Evolutionary conservation across 64 coral and sea anemone genomes (phyloP).

Genomic region (Catalaphyllia jardinei): DNA sequence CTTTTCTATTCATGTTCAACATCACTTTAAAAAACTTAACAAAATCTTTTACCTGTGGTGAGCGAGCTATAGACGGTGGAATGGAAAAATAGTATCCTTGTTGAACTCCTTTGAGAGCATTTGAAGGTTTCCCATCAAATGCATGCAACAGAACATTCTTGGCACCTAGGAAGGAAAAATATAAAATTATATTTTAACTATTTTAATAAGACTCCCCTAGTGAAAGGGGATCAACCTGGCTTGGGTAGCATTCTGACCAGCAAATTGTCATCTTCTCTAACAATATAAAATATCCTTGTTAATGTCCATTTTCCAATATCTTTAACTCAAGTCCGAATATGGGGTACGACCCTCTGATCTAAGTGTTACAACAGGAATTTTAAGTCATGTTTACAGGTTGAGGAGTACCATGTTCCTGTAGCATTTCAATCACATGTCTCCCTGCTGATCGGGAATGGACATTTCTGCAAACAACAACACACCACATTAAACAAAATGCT

Average conservation of each 20-base stretch:
- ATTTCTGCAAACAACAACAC: conserved; percentile 70
- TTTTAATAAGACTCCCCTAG: too few relatives aligned
- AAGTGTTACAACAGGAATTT: neutral
- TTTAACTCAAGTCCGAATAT: too few relatives aligned
- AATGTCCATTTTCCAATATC: too few relatives aligned
- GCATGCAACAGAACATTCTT: conserved; percentile 88
- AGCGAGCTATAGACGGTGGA: conserved; percentile 88
- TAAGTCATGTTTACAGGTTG: too few relatives aligned
- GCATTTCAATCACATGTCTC: conserved; percentile 79
- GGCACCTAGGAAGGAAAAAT: conserved; percentile 52
- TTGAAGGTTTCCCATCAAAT: conserved; percentile 93
- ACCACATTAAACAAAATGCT: too few relatives aligned
- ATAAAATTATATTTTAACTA: too few relatives aligned
- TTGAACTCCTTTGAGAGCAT: conserved; percentile 82
- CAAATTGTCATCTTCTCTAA: neutral
- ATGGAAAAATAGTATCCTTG: conserved; percentile 93
- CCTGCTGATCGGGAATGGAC: conserved; percentile 96
- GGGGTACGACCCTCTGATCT: neutral
- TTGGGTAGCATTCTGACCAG: too few relatives aligned
- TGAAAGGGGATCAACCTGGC: too few relatives aligned
- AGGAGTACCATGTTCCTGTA: conserved; percentile 75
- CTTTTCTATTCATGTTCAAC: too few relatives aligned
- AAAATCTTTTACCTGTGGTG: conserved; percentile 68
- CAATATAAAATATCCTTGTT: neutral
- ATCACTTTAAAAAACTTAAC: too few relatives aligned